These are phyloP conservation scores for Magallana ariakensis DNA, from an alignment of 1,140 invertebrate species.

Conservation along the genomic window DNA sequence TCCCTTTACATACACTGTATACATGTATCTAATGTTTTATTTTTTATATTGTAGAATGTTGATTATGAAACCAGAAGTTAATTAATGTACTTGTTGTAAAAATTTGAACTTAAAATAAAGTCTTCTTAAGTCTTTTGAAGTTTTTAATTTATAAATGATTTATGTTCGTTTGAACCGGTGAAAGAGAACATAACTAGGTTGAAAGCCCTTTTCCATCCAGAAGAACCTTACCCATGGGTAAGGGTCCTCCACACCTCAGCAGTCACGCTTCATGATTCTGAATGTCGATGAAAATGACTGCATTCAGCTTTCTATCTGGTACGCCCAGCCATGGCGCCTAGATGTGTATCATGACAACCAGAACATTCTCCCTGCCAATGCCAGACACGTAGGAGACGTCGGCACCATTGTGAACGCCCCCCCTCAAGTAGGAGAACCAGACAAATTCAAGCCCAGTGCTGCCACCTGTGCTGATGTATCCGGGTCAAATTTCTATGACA, in stretches of 20 bases:
- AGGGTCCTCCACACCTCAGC: conserved; percentile 72
- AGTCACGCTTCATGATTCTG: conserved; percentile 70
- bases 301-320: conserved; percentile 71
- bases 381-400: conserved; percentile 48
- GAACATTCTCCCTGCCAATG: conserved; percentile 70
- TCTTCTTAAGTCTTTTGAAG: too few relatives aligned
- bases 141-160: too few relatives aligned
- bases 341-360: conserved; percentile 72
- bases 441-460: conserved; percentile 47
- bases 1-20: too few relatives aligned
- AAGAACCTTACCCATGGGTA: too few relatives aligned
- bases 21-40: too few relatives aligned
- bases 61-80: too few relatives aligned
- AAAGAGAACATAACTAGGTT: too few relatives aligned
- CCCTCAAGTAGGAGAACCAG: conserved; percentile 28
- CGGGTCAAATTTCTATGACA: conserved; percentile 70
- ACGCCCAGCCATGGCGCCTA: conserved; percentile 67
- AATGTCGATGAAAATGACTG: conserved; percentile 64
- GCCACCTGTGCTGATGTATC: conserved; percentile 44
- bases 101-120: too few relatives aligned
- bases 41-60: too few relatives aligned
- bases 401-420: conserved; percentile 50
- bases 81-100: too few relatives aligned
- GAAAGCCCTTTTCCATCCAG: too few relatives aligned
- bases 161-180: too few relatives aligned